These are phyloP conservation scores for Cataglyphis hispanica DNA, from an alignment of 1,140 invertebrate species.

Conservation along the genomic window DNA sequence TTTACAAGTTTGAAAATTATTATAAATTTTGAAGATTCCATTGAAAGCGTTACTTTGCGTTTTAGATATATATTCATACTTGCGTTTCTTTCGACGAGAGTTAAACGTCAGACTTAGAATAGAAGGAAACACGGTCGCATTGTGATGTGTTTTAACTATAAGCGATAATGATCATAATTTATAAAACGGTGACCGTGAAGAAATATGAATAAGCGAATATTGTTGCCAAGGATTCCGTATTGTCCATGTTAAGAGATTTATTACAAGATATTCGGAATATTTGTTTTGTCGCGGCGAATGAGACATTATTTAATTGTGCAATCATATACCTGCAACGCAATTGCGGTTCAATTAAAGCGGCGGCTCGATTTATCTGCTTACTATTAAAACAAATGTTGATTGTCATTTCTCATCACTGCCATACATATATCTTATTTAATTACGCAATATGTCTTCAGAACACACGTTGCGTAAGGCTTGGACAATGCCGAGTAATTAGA, in stretches of 20 bases:
- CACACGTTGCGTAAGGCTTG: constrained; percentile 35
- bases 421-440: constrained; percentile 42
- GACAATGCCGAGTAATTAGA: constrained; percentile 34
- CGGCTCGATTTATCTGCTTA: background rate
- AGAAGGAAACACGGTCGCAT: background rate
- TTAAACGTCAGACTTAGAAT: background rate
- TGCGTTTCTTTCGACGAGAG: background rate
- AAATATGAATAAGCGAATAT: background rate
- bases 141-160: constrained; percentile 4
- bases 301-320: constrained; percentile 5
- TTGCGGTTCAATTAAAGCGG: background rate
- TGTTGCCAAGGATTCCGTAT: background rate
- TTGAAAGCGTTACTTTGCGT: background rate
- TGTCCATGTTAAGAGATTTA: background rate
- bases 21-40: no score
- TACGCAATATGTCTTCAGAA: constrained; percentile 3
- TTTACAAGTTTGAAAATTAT: no score
- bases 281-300: background rate
- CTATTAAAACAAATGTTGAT: constrained; percentile 25
- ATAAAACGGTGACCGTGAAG: constrained; percentile 15
- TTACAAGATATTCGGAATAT: background rate
- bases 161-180: constrained; percentile 14
- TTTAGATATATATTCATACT: constrained; percentile 17
- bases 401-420: background rate
- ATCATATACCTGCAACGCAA: constrained; percentile 18